Conservation (phyloP, 2,797 vertebrate genomes). For the Ceryle rudis region DNA sequence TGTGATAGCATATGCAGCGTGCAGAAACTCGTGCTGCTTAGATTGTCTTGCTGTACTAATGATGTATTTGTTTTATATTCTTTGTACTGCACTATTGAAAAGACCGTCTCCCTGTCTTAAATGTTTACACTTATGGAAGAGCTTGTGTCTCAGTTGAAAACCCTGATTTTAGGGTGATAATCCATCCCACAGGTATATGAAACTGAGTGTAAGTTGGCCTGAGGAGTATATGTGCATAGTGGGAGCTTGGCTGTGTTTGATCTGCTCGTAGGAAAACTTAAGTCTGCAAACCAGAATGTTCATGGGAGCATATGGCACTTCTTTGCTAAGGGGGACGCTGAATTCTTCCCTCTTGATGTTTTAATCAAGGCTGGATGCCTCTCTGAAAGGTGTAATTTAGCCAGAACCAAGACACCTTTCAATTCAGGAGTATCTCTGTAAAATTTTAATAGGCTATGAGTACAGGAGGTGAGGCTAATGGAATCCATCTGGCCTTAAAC, state of each 20-base stretch:
- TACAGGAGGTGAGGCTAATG: slow-evolving; percentile 3
- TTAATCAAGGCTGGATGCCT: not conserved
- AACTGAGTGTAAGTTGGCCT: not conserved
- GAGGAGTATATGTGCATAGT: not conserved
- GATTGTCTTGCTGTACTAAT: not conserved
- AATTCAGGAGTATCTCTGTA: not conserved
- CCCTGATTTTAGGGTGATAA: not conserved
- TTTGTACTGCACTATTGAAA: not conserved
- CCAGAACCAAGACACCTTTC: not conserved
- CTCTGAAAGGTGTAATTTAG: not conserved
- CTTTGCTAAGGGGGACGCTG: not conserved
- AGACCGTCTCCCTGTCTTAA: not conserved
- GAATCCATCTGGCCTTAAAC: slow-evolving; percentile 18
- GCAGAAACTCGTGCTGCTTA: not conserved
- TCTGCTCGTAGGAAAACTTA: not conserved
- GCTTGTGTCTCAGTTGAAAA: not conserved
- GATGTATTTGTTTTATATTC: not conserved
- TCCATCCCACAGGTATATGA: not conserved
- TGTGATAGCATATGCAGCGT: not conserved
- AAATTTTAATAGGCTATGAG: not conserved
- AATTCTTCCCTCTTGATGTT: not conserved
- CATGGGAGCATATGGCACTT: not conserved
- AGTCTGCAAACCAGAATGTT: not conserved
- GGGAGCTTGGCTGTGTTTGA: not conserved
- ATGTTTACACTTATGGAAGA: not conserved